Conservation (phyloP, 2,888 invertebrate genomes). For the Deilephila porcellus region DNA sequence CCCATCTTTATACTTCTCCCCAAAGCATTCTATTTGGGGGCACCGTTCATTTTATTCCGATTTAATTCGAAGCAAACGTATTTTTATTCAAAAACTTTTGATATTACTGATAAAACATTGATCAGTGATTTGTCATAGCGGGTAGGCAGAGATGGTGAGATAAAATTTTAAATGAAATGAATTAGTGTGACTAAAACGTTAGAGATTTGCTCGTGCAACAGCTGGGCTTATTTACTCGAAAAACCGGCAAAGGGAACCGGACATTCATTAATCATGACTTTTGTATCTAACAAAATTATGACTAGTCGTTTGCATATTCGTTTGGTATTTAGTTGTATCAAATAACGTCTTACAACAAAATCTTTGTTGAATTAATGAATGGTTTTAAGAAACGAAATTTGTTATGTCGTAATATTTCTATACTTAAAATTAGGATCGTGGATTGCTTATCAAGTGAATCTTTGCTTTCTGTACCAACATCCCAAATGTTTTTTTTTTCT, state of each 20-base stretch:
- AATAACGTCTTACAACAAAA: background rate
- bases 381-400: background rate
- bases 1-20: slow-evolving; percentile 76
- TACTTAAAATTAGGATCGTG: too few species aligned
- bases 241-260: slow-evolving; percentile 12
- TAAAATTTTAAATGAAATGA: slow-evolving; percentile 46
- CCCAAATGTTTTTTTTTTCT: too few species aligned
- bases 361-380: background rate
- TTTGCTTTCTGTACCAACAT: too few species aligned
- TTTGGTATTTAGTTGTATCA: slow-evolving; percentile 9
- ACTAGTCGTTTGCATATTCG: slow-evolving; percentile 1
- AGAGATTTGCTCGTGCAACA: slow-evolving; percentile 34
- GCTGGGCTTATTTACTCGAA: slow-evolving; percentile 5
- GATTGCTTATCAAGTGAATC: too few species aligned
- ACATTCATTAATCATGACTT: slow-evolving; percentile 8
- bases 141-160: slow-evolving; percentile 40
- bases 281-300: slow-evolving; percentile 3
- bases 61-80: slow-evolving; percentile 78
- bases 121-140: slow-evolving; percentile 70
- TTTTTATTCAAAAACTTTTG: slow-evolving; percentile 68
- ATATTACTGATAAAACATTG: slow-evolving; percentile 72
- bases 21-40: slow-evolving; percentile 69
- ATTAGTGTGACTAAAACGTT: slow-evolving; percentile 36
- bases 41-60: slow-evolving; percentile 78
- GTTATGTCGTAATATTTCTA: too few species aligned